These are phyloP conservation scores for Euproctis similis DNA, from an alignment of 2,888 invertebrate genomes.

Conservation along the genomic window DNA sequence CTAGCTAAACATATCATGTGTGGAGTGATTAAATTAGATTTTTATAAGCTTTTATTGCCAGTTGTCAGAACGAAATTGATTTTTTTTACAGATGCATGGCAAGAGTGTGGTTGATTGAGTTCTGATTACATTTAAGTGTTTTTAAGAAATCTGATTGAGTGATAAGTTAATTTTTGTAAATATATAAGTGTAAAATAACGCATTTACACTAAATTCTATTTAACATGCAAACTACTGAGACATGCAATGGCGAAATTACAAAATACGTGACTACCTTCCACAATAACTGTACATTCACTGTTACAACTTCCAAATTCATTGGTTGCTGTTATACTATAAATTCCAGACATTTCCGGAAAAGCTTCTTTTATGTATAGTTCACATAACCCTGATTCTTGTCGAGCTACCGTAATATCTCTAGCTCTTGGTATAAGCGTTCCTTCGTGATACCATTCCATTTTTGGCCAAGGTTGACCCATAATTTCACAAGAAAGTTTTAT, in stretches of 20 bases:
- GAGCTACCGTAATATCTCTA: constrained; percentile 84
- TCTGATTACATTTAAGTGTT: too few species aligned
- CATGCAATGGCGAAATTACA: constrained; percentile 39
- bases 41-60: too few species aligned
- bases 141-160: too few species aligned
- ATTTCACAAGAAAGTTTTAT: constrained; percentile 84
- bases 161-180: too few species aligned
- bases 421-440: constrained; percentile 82
- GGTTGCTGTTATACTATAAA: constrained; percentile 87
- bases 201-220: constrained; percentile 16
- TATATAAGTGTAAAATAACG: constrained; percentile 14
- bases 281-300: constrained; percentile 84
- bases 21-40: too few species aligned
- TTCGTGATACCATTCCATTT: constrained; percentile 87
- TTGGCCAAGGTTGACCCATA: constrained; percentile 85
- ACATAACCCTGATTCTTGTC: constrained; percentile 86
- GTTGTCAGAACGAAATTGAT: too few species aligned
- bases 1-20: too few species aligned
- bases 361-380: constrained; percentile 89
- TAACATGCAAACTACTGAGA: constrained; percentile 32
- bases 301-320: constrained; percentile 89
- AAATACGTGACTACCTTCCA: constrained; percentile 82
- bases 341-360: constrained; percentile 92
- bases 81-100: constrained; percentile 62
- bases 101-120: too few species aligned